Conservation (phyloP, 1,140 invertebrate genomes). For the Drosophila rhopaloa region DNA sequence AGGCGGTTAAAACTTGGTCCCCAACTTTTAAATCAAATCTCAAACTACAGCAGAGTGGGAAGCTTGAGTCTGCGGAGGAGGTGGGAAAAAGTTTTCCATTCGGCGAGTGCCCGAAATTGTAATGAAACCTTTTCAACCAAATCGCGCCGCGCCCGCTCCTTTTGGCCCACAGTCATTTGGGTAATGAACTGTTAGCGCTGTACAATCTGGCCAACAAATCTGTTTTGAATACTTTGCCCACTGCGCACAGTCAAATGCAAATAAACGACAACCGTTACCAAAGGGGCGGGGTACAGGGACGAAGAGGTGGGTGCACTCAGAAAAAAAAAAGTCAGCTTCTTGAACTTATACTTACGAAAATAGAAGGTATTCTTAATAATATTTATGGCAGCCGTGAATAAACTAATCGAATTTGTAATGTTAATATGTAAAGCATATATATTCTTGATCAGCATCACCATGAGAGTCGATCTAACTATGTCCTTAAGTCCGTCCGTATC, state of each 20-base stretch:
- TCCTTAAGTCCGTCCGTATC: no score
- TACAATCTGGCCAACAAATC: constrained; percentile 79
- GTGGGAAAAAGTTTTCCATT: constrained; percentile 57
- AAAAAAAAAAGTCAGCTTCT: not conserved
- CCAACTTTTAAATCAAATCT: constrained; percentile 52
- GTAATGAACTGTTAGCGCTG: constrained; percentile 81
- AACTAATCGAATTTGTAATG: no score
- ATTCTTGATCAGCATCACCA: no score
- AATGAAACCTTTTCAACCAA: constrained; percentile 60
- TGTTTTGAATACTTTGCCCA: constrained; percentile 74
- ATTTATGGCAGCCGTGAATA: no score
- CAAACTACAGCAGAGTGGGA: constrained; percentile 6
- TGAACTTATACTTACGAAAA: no score
- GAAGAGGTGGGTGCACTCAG: constrained; percentile 5
- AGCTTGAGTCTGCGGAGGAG: not conserved
- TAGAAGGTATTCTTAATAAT: no score
- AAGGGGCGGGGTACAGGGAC: not conserved
- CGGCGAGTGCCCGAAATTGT: constrained; percentile 37
- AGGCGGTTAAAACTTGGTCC: constrained; percentile 30
- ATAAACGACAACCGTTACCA: constrained; percentile 53
- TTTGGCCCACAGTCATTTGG: constrained; percentile 62
- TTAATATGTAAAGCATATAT: no score
- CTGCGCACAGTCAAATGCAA: constrained; percentile 67
- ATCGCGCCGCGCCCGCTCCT: constrained; percentile 19
- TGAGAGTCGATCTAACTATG: no score